Evolutionary conservation across 2,797 vertebrate species (phyloP).

Genomic region (Helicolenus hilgendorfi): DNA sequence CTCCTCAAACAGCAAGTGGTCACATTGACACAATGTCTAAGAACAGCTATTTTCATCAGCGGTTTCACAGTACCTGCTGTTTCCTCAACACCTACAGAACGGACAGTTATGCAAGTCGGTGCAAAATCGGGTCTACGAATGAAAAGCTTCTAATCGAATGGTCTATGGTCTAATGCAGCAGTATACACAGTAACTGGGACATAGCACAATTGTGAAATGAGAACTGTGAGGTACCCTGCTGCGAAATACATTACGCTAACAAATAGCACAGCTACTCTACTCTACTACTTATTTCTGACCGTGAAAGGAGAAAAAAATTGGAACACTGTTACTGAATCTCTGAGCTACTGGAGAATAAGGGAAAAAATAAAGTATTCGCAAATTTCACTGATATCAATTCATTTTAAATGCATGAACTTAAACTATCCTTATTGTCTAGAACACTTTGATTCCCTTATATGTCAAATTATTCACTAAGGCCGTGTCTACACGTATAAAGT

Average conservation of each 20-base stretch:
- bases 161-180: constrained; percentile 8
- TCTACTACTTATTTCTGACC: constrained; percentile 10
- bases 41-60: constrained; percentile 31
- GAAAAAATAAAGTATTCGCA: neutral
- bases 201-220: constrained; percentile 9
- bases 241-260: neutral
- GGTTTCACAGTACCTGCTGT: constrained; percentile 13
- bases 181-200: neutral
- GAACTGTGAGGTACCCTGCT: neutral
- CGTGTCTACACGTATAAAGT: no score
- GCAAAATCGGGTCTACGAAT: neutral
- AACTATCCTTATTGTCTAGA: no score
- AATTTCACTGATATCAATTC: no score
- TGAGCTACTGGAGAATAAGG: neutral
- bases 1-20: constrained; percentile 10
- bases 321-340: neutral
- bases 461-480: no score
- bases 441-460: no score
- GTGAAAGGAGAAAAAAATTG: neutral
- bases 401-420: no score
- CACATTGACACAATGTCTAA: constrained; percentile 10
- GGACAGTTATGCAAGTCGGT: neutral
- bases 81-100: constrained; percentile 26
- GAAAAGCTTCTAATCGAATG: constrained; percentile 17
- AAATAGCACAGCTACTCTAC: neutral